phyloP scores from a whole-genome alignment of 2,888 invertebrate species.

The Thymelicus sylvestris region DNA sequence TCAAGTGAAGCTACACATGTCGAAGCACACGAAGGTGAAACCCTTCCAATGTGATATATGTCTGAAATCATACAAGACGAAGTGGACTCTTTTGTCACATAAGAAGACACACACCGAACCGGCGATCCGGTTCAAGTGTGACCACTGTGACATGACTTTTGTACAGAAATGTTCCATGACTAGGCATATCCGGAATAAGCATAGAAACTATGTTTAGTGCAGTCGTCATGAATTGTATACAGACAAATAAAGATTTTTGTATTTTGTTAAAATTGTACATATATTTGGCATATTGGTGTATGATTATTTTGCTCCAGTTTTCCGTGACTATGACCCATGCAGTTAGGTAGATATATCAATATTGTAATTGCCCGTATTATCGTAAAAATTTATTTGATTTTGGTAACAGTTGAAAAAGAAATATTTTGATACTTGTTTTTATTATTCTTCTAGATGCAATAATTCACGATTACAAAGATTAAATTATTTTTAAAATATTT shows the following conservation, averaged over 20 bases:
- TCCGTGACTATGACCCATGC: no score
- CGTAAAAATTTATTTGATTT: not conserved
- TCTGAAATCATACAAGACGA: conserved; percentile 46
- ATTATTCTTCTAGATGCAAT: no score
- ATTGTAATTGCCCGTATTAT: no score
- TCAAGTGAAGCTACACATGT: conserved; percentile 57
- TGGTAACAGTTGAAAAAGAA: not conserved
- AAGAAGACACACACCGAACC: conserved; percentile 56
- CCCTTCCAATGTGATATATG: conserved; percentile 51
- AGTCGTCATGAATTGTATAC: no score
- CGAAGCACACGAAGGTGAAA: conserved; percentile 56
- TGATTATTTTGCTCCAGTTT: no score
- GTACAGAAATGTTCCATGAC: conserved; percentile 56
- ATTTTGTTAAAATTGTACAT: no score
- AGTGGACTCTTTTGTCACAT: conserved; percentile 54
- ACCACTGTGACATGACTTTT: conserved; percentile 51
- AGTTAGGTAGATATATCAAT: no score
- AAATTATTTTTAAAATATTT: no score
- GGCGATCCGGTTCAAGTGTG: conserved; percentile 49
- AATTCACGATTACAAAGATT: no score
- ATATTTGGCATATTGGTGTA: no score
- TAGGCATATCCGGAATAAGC: conserved; percentile 50
- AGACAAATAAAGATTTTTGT: no score
- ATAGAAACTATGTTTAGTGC: conserved; percentile 44
- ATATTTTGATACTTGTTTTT: no score